Evolutionary conservation across 2,888 invertebrate genomes (phyloP), one percentile per base, ranked within the genome.

Genomic region (Acanthosepion lycidas): DNA sequence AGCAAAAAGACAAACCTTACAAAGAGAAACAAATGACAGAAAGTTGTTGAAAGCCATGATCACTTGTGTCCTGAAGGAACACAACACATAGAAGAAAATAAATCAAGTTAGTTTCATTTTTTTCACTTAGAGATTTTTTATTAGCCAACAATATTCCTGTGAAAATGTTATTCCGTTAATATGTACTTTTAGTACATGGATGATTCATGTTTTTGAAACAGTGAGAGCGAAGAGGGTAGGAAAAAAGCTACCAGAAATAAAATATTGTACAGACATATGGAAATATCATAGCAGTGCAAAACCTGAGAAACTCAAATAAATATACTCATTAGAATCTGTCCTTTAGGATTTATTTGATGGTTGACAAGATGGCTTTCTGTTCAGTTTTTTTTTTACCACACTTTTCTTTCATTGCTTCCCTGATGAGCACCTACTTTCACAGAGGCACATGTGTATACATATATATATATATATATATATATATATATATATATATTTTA

Each of bases 261-360:
- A 78, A 78, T 78, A 78, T 78, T 78, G 78, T 78, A 78, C 78
- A 33, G 78, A 78, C 78, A 78, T 78, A 33, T 78, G 78, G n/a
- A 78, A 78, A 78, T 78, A 78, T 78, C 78, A 78, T 78, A 33
- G 33, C 78, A n/a, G n/a, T 78, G 78, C 78, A 78, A 78, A 78
- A 33, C 78, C 5, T 78, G 15, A 33, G 78, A 78, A 33, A 33
- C 33, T 15, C 78, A 78, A 78, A 78, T 78, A 78, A 78, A 78
- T 78, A 78, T 78, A n/a, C 78, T 78, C 78, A 78, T 78, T 78
- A 78, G n/a, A 78, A 78, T 78, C 78, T 78, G n/a, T 78, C n/a
- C 78, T 78, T 15, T 78, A n/a, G 78, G 78, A 78, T 78, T 78
- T 78, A 78, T n/a, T 23, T 78, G 33, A 78, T 78, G n/a, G n/a